Conservation (phyloP, 2,888 invertebrate genomes). For the Orthonevra nobilis region DNA sequence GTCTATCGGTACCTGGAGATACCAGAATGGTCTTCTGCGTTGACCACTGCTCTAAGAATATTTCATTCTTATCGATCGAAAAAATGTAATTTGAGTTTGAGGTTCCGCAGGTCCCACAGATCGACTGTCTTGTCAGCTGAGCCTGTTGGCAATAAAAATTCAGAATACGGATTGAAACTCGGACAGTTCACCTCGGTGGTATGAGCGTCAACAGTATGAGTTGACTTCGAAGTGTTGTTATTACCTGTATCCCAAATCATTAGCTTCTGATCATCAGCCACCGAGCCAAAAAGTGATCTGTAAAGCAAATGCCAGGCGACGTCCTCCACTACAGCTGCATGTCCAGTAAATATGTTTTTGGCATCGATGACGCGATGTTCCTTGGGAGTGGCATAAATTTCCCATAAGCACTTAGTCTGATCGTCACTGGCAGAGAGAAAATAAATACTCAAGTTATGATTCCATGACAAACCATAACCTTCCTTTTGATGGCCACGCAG, state of each 20-base stretch:
- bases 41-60: conserved; percentile 99
- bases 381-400: conserved; percentile 97
- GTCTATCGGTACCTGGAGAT: conserved; percentile 97
- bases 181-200: conserved; percentile 99
- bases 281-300: conserved; percentile 98
- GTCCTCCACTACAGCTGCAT: conserved; percentile 99
- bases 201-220: conserved; percentile 99
- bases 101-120: conserved; percentile 98
- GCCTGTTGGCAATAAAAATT: conserved; percentile 99
- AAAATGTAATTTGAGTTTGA: conserved; percentile 98
- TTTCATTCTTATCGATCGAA: conserved; percentile 99
- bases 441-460: conserved; percentile 98
- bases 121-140: conserved; percentile 99
- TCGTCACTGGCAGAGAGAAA: conserved; percentile 97
- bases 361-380: conserved; percentile 98
- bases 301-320: conserved; percentile 99
- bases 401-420: conserved; percentile 99
- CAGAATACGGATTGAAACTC: conserved; percentile 99
- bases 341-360: conserved; percentile 98
- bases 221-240: conserved; percentile 97
- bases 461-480: conserved; percentile 95
- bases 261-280: conserved; percentile 98
- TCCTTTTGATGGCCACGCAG: conserved; percentile 81
- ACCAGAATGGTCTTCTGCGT: conserved; percentile 99
- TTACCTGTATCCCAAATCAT: conserved; percentile 99